A percentile compares a stretch with the other conserved stretches of the same genome.
Conservation (phyloP, 2,113 vertebrate genomes). For the Ia io region DNA sequence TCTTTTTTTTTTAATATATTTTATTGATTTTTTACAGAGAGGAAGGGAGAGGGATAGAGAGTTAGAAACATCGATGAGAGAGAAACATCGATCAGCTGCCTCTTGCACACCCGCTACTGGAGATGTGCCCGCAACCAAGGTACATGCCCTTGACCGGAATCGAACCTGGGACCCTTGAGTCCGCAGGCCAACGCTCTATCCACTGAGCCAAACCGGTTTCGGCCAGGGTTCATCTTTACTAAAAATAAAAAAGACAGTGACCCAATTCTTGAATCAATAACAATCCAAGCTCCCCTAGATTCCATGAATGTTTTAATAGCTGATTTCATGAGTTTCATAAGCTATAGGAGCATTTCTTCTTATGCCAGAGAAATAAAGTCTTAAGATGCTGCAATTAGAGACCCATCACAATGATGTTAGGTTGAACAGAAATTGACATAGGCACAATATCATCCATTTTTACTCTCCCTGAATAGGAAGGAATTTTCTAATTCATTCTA, state of each 20-base stretch:
- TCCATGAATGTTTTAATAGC: neutral
- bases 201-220: too few relatives aligned
- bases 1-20: too few relatives aligned
- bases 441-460: neutral
- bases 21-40: too few relatives aligned
- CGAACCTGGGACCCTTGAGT: too few relatives aligned
- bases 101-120: too few relatives aligned
- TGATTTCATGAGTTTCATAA: neutral
- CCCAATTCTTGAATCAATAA: neutral
- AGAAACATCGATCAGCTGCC: too few relatives aligned
- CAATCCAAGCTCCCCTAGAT: neutral
- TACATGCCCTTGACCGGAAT: too few relatives aligned
- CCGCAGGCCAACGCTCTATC: too few relatives aligned
- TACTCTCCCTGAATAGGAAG: neutral
- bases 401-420: neutral
- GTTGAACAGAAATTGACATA: neutral
- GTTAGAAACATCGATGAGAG: too few relatives aligned
- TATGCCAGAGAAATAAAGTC: neutral
- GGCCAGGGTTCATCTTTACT: neutral
- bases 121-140: too few relatives aligned
- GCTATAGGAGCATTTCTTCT: neutral
- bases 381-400: neutral
- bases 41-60: too few relatives aligned
- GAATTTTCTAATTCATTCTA: neutral
- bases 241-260: neutral